Base-by-base conservation (phyloP, 2,888 invertebrate species). In the Hanleya hanleyi region DNA sequence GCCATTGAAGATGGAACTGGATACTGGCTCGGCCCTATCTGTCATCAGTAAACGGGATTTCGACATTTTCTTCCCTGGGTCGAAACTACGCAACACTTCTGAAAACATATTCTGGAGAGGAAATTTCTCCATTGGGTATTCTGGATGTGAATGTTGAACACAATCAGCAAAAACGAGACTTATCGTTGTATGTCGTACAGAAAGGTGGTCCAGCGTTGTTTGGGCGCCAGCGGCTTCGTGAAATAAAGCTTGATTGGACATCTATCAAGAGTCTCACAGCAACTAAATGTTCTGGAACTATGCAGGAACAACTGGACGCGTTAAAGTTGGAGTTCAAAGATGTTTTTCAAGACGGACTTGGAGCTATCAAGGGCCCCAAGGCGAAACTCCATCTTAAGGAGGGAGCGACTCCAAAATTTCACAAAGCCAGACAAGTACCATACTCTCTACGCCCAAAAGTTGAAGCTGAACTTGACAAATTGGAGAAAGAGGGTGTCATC, bases 1-100 rank as follows among this genome's bases (percentile, higher is more conserved):
- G 38, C 1, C 9, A 12, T 3, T 74, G 4, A 69, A 69, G 9
- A 80, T 77, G 78, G 79, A 81, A 73, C 36, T 81, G 4, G 79
- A 77, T 51, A 57, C 69, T 69, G 51, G 69, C 15, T 51, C 37
- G 0, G 69, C 51, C 12, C 22, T 51, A 3, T 64, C 5, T 18
- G 37, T 64, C 26, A 36, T 33, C 15, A n/a, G n/a, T n/a, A n/a
- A n/a, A n/a, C n/a, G n/a, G n/a, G n/a, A n/a, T n/a, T n/a, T n/a
- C 18, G 12, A 18, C 9, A 22, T 22, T 12, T 57, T 22, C 12
- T 22, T 18, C 22, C 12, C 12, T 15, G 61, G 22, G 12, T 18
- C 22, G n/a, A n/a, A 57, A 57, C 12, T 18, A 57, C n/a, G 12
- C 61, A 35, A 36, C n/a, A 35, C n/a, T 64, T 3, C 26, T 64